phyloP scores from a whole-genome alignment of 2,113 vertebrate genomes.

The Salvelinus namaycush region DNA sequence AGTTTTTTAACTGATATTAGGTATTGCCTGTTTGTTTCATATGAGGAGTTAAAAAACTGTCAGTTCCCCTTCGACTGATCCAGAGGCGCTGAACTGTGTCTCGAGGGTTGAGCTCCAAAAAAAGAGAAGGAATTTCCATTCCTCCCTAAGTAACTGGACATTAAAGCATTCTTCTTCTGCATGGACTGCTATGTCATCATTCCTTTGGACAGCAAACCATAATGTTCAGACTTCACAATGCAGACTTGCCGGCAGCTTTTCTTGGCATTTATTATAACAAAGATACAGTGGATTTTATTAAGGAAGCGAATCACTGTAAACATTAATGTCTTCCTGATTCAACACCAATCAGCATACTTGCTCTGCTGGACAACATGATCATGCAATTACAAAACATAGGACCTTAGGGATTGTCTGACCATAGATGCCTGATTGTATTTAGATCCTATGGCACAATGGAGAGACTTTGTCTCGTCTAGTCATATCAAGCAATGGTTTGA shows the following conservation, averaged over 20 bases:
- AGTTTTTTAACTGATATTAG: no score
- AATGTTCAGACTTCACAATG: constrained; percentile 1
- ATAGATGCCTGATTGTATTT: not conserved
- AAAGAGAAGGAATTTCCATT: no score
- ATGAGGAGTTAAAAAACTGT: no score
- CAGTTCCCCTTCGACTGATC: no score
- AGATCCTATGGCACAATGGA: not conserved
- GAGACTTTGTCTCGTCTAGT: no score
- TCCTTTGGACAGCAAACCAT: not conserved
- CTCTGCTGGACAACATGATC: constrained; percentile 59
- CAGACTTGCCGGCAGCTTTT: not conserved
- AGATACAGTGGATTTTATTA: constrained; percentile 46
- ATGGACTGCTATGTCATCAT: not conserved
- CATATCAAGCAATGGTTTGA: no score
- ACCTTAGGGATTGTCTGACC: no score
- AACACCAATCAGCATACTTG: constrained; percentile 61
- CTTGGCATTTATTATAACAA: constrained; percentile 10
- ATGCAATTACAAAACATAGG: constrained; percentile 39
- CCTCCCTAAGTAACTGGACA: no score
- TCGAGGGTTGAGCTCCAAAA: no score
- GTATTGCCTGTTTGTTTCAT: no score
- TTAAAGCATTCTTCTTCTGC: no score
- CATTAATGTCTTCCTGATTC: constrained; percentile 42
- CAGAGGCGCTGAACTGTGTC: no score
- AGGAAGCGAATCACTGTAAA: constrained; percentile 12